Percentiles rank a stretch among this genome's conserved stretches.
Conservation (phyloP, 2,113 vertebrate species). For the Actinemys pallida region DNA sequence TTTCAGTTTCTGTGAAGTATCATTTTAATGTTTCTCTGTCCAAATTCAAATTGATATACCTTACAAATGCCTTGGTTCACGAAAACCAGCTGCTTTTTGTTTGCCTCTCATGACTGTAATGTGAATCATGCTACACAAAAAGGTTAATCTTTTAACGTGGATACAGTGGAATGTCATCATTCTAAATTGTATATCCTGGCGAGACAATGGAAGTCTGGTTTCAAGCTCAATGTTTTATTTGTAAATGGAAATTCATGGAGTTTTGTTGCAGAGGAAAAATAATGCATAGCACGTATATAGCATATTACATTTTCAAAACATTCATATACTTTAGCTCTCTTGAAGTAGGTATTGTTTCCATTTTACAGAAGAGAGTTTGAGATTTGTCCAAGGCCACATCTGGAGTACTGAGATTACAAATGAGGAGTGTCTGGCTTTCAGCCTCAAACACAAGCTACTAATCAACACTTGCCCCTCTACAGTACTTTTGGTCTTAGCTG, state of each 20-base stretch:
- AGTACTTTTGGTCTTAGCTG: background rate
- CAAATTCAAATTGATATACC: background rate
- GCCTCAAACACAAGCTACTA: background rate
- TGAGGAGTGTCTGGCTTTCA: background rate
- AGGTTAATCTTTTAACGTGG: background rate
- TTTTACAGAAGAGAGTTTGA: background rate
- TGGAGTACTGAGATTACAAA: background rate
- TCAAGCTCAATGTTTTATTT: background rate
- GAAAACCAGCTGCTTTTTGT: background rate
- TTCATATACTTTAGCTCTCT: background rate
- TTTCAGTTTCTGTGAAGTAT: background rate
- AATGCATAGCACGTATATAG: background rate
- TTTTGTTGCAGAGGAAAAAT: background rate
- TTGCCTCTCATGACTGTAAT: background rate
- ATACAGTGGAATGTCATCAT: background rate
- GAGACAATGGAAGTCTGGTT: background rate
- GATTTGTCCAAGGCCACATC: background rate
- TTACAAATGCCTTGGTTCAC: background rate
- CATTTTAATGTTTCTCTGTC: background rate
- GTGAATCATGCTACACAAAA: background rate
- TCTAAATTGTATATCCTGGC: background rate
- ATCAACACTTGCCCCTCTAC: background rate
- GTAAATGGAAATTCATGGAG: background rate
- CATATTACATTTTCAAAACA: background rate
- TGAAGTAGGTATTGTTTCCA: background rate